Evolutionary conservation across 92 coral and sea anemone genomes (phyloP).

Genomic region (Porites lobata): DNA sequence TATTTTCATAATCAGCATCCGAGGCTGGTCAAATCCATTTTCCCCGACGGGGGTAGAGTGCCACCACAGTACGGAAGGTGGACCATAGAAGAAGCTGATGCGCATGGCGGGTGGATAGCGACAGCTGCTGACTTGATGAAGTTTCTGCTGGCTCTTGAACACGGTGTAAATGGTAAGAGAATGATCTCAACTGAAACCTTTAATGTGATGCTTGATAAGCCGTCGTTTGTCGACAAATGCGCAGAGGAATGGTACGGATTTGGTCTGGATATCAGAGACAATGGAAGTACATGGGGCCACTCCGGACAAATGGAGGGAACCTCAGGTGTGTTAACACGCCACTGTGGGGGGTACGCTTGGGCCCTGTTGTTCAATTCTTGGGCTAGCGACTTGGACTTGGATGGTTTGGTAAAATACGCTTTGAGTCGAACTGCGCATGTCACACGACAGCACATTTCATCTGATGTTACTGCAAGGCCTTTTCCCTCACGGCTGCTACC

Average conservation of each 20-base stretch:
- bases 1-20: slow-evolving; percentile 54
- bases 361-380: slow-evolving; percentile 58
- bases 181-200: slow-evolving; percentile 39
- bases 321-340: slow-evolving; percentile 53
- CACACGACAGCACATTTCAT: background rate
- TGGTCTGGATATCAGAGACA: slow-evolving; percentile 52
- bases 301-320: slow-evolving; percentile 64
- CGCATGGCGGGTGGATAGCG: slow-evolving; percentile 63
- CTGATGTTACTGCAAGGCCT: background rate
- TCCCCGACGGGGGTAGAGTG: slow-evolving; percentile 46
- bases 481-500: background rate
- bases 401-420: slow-evolving; percentile 46
- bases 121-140: slow-evolving; percentile 27
- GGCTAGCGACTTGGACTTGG: slow-evolving; percentile 52
- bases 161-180: slow-evolving; percentile 16
- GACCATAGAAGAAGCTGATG: slow-evolving; percentile 55
- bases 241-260: slow-evolving; percentile 58
- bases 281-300: slow-evolving; percentile 56
- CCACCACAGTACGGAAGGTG: slow-evolving; percentile 66
- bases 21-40: slow-evolving; percentile 44
- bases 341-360: slow-evolving; percentile 49
- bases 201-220: slow-evolving; percentile 39
- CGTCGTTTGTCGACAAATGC: slow-evolving; percentile 12
- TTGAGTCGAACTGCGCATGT: slow-evolving; percentile 10
- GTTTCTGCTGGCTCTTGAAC: slow-evolving; percentile 32